Evolutionary conservation across 2,797 vertebrate genomes (phyloP), one percentile per base, ranked within the genome.

Genomic region (Chaenodraco wilsoni): DNA sequence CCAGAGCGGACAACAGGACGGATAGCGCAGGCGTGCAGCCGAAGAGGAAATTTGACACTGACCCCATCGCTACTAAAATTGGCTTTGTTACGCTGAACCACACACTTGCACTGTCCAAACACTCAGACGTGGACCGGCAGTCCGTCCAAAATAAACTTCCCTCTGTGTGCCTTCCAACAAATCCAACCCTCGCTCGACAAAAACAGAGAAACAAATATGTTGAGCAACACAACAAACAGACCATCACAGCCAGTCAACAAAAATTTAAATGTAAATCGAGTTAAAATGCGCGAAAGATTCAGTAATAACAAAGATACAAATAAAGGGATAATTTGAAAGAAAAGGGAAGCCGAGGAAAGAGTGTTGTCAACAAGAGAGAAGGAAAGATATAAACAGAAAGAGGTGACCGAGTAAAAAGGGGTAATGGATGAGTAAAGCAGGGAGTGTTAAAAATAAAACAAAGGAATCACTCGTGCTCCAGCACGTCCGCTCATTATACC

Each of bases 401-500:
- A 50, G 63, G 73, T 62, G 74, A 80, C n/a, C 9, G 69, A 64
- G 73, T 56, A 79, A 79, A 81, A 59, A 37, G 65, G 70, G 75
- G 79, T 72, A 79, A 76, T 64, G 76, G 75, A 82, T 81, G 81
- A 85, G 64, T 21, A 46, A 55, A 67, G 64, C 55, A 78, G 48
- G 62, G 84, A 64, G 82, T 75, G 88, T 93, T 94, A 90, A 93
- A 95, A 94, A 94, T 93, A 93, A 94, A 92, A 94, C 90, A 92
- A 93, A 93, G 83, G 82, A 91, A 89, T 91, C 83, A 82, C 82
- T 92, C 62, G 69, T 85, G 86, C 90, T 90, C 72, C 83, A 80
- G 85, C 86, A 85, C 89, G 81, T 94, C 92, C 89, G 89, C 88
- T 89, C 84, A 70, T 91, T 89, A 84, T 69, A 84, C 84, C 69